Evolutionary conservation across 2,113 vertebrate species (phyloP).

Genomic region (Pionites leucogaster): DNA sequence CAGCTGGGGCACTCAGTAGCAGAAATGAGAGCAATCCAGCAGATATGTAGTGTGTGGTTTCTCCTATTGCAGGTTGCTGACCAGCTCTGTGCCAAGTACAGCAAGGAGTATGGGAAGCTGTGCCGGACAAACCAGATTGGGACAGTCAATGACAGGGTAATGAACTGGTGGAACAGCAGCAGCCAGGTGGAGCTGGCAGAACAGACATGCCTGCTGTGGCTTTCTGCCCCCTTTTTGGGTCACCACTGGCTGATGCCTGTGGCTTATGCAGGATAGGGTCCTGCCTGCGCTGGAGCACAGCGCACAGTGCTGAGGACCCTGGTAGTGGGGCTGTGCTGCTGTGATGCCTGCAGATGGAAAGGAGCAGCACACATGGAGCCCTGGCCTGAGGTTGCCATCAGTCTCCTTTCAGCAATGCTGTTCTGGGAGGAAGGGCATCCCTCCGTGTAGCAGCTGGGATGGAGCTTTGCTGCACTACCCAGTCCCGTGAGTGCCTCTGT

Average conservation of each 20-base stretch:
- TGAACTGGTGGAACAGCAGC: background rate
- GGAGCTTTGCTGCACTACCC: background rate
- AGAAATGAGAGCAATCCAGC: background rate
- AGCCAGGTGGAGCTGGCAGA: background rate
- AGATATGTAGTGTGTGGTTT: background rate
- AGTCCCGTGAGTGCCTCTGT: background rate
- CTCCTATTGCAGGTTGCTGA: constrained; percentile 86
- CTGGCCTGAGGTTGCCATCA: background rate
- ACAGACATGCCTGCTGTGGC: background rate
- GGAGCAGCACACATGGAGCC: background rate
- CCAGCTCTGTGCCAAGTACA: constrained; percentile 97
- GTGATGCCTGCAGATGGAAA: background rate
- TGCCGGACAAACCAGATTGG: constrained; percentile 98
- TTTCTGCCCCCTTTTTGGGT: background rate
- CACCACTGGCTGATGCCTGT: background rate
- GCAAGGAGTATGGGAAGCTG: constrained; percentile 97
- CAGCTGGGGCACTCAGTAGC: background rate
- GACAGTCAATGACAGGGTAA: constrained; percentile 96
- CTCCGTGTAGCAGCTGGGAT: background rate
- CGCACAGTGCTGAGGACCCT: background rate
- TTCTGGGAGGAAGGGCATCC: background rate
- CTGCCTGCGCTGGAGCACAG: background rate
- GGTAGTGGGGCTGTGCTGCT: background rate
- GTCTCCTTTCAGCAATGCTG: background rate
- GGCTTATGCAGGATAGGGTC: background rate